A percentile compares a stretch with the other conserved stretches of the same genome.
Conservation (phyloP, 2,888 invertebrate genomes). For the Slavum lentiscoides region DNA sequence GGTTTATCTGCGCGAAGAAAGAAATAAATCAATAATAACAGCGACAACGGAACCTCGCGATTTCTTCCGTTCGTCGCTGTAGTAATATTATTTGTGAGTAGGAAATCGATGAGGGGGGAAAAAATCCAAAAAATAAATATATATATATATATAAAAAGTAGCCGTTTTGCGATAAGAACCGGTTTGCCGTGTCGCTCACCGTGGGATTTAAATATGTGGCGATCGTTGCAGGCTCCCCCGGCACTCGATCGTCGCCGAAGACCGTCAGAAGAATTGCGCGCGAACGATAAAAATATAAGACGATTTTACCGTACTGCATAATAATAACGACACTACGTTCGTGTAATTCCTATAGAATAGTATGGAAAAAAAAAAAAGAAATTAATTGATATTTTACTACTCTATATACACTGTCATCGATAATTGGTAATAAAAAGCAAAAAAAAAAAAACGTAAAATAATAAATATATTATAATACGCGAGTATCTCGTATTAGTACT, state of each 20-base stretch:
- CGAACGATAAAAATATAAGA: neutral
- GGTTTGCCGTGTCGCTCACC: conserved; percentile 8
- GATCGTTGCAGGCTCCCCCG: neutral
- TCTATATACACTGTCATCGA: neutral
- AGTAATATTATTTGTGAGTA: too few species aligned
- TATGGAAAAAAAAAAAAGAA: neutral
- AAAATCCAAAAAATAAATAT: too few species aligned
- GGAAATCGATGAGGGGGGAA: too few species aligned
- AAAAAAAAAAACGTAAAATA: neutral
- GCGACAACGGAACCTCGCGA: too few species aligned
- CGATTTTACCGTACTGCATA: neutral
- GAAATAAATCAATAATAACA: too few species aligned
- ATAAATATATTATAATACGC: neutral
- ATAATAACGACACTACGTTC: neutral
- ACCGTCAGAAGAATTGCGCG: neutral
- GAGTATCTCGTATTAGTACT: neutral
- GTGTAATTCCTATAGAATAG: neutral
- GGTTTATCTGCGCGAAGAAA: too few species aligned
- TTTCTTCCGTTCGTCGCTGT: too few species aligned
- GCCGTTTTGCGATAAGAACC: conserved; percentile 22
- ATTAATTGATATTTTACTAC: neutral
- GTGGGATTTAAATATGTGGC: conserved; percentile 19
- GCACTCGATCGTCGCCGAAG: neutral
- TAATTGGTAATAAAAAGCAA: neutral
- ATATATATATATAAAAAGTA: neutral